These are phyloP conservation scores for Stenichneumon culpator DNA, from an alignment of 2,888 invertebrate species.

Conservation along the genomic window DNA sequence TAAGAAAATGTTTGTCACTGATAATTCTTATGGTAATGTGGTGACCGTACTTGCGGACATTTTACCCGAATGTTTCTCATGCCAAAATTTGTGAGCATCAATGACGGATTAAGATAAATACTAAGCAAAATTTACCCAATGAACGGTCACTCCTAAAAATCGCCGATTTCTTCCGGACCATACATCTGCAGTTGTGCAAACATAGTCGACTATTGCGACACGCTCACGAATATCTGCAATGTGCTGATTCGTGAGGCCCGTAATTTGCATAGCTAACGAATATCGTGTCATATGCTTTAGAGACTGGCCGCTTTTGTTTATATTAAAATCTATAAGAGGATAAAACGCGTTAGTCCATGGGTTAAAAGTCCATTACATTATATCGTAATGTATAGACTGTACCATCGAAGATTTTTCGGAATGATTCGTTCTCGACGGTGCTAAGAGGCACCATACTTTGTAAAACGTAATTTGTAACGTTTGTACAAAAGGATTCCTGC, in stretches of 20 bases:
- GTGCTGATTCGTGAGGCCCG: not conserved
- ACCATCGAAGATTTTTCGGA: constrained; percentile 31
- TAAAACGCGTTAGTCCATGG: not conserved
- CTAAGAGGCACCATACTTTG: constrained; percentile 19
- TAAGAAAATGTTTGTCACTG: too few species aligned
- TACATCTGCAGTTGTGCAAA: constrained; percentile 63
- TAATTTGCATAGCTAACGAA: constrained; percentile 12
- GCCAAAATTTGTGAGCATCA: too few species aligned
- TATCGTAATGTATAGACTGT: not conserved
- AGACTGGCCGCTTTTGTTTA: constrained; percentile 2
- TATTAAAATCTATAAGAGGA: constrained; percentile 5
- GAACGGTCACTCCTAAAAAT: constrained; percentile 61
- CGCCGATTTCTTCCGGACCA: constrained; percentile 51
- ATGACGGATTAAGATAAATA: not conserved
- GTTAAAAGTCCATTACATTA: too few species aligned
- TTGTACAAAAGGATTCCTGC: not conserved
- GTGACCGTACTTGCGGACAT: too few species aligned
- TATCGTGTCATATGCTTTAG: constrained; percentile 29
- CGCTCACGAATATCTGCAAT: not conserved
- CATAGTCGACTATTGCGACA: constrained; percentile 20
- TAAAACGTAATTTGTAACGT: not conserved
- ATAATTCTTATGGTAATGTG: too few species aligned
- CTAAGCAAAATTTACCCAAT: constrained; percentile 55
- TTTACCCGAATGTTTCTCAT: too few species aligned
- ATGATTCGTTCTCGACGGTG: constrained; percentile 11